Evolutionary conservation across 2,113 vertebrate species (phyloP).

Genomic region (Centropristis striata): DNA sequence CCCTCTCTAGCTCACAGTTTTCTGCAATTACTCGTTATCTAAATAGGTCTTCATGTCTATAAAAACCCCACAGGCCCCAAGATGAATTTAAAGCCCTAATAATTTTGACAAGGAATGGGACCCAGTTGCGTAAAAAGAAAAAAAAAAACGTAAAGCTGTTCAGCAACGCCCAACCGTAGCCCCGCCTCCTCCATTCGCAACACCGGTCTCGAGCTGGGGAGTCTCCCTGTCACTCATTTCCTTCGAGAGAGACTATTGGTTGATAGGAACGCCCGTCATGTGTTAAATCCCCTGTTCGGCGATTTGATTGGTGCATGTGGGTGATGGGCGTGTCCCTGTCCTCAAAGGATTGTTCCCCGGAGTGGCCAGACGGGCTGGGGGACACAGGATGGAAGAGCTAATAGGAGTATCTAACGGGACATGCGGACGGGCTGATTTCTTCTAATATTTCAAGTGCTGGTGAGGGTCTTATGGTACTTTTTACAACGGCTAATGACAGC

Average conservation of each 20-base stretch:
- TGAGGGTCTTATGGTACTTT: slow-evolving; percentile 73
- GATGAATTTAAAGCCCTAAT: slow-evolving; percentile 23
- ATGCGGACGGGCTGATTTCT: slow-evolving; percentile 78
- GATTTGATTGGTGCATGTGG: slow-evolving; percentile 67
- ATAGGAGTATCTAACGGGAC: slow-evolving; percentile 81
- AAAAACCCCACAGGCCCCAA: background rate
- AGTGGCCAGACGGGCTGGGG: slow-evolving; percentile 73
- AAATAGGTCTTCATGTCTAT: background rate
- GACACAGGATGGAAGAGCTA: slow-evolving; percentile 83
- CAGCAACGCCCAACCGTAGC: slow-evolving; percentile 67
- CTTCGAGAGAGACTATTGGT: slow-evolving; percentile 51
- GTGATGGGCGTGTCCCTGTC: slow-evolving; percentile 44
- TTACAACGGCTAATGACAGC: background rate
- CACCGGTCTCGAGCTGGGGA: background rate
- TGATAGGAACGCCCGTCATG: background rate
- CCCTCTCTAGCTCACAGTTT: background rate
- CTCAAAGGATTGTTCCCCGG: slow-evolving; percentile 60
- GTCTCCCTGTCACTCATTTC: slow-evolving; percentile 60
- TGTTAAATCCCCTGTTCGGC: slow-evolving; percentile 27
- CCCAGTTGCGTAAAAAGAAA: slow-evolving; percentile 23
- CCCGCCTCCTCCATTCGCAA: slow-evolving; percentile 52
- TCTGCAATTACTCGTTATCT: background rate
- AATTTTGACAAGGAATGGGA: slow-evolving; percentile 31
- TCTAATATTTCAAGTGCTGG: slow-evolving; percentile 74
- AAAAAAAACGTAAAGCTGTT: slow-evolving; percentile 31